Evolutionary conservation across 2,797 vertebrate species (phyloP).

Genomic region (Diplodus sargus): DNA sequence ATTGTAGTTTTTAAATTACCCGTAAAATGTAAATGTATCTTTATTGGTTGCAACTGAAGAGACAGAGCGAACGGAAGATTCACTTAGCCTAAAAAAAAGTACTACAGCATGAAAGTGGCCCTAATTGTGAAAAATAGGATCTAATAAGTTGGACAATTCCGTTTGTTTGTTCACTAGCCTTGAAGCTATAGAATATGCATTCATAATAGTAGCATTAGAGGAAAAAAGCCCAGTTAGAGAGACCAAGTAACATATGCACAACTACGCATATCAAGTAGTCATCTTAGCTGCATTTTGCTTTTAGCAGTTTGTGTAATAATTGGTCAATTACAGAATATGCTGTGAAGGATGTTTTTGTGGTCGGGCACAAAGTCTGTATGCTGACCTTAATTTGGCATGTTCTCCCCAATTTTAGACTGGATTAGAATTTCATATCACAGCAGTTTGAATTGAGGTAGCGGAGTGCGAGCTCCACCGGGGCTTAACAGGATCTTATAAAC

Average conservation of each 20-base stretch:
- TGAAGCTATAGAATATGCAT: slow-evolving; percentile 44
- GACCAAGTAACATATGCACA: slow-evolving; percentile 41
- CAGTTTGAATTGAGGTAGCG: slow-evolving; percentile 61
- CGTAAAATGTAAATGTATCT: neutral
- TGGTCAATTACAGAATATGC: slow-evolving; percentile 65
- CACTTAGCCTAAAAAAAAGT: neutral
- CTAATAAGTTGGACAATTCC: slow-evolving; percentile 30
- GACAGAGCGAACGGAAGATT: neutral
- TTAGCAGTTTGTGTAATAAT: slow-evolving; percentile 69
- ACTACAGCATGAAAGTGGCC: neutral
- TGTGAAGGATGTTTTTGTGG: slow-evolving; percentile 50
- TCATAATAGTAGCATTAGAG: slow-evolving; percentile 42
- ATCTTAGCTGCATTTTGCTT: slow-evolving; percentile 55
- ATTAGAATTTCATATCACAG: slow-evolving; percentile 71
- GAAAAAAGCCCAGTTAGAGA: slow-evolving; percentile 5
- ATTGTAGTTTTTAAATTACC: neutral
- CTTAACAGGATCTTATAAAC: slow-evolving; percentile 70
- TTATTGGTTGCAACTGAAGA: neutral
- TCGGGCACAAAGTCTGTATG: slow-evolving; percentile 16
- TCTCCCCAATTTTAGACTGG: slow-evolving; percentile 46
- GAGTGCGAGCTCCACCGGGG: slow-evolving; percentile 51
- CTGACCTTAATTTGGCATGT: slow-evolving; percentile 58
- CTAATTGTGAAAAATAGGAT: slow-evolving; percentile 37
- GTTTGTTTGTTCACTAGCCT: slow-evolving; percentile 47
- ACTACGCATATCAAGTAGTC: slow-evolving; percentile 48